These are phyloP conservation scores for Etheostoma nigrum DNA, from an alignment of 2,797 vertebrate species.

Conservation along the genomic window DNA sequence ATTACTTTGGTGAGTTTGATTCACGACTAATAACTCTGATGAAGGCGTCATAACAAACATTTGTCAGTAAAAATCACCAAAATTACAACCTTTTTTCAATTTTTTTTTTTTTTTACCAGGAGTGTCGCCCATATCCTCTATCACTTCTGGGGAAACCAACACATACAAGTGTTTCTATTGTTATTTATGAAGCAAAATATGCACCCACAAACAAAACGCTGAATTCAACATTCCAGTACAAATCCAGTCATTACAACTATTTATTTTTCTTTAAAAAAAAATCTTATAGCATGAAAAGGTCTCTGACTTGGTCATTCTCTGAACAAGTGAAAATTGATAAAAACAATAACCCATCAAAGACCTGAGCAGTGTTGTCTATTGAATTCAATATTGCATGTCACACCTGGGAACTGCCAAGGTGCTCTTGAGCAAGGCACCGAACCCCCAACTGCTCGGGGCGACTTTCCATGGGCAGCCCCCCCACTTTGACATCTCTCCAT, in stretches of 20 bases:
- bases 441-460: too few relatives aligned
- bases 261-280: not conserved
- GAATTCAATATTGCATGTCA: not conserved
- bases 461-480: too few relatives aligned
- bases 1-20: not conserved
- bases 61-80: not conserved
- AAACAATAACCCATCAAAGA: not conserved
- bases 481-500: too few relatives aligned
- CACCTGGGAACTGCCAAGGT: too few relatives aligned
- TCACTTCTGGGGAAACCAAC: not conserved
- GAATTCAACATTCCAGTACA: not conserved
- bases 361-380: not conserved
- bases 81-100: not conserved
- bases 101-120: not conserved
- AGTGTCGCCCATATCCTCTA: not conserved
- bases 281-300: not conserved
- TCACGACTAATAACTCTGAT: not conserved
- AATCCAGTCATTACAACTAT: not conserved
- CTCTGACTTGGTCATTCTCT: too few relatives aligned
- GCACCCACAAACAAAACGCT: not conserved
- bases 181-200: slow-evolving; percentile 1
- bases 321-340: not conserved
- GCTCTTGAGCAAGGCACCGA: too few relatives aligned
- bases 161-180: not conserved
- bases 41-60: not conserved